These are phyloP conservation scores for Labrus mixtus DNA, from an alignment of 2,113 vertebrate species.

Conservation along the genomic window DNA sequence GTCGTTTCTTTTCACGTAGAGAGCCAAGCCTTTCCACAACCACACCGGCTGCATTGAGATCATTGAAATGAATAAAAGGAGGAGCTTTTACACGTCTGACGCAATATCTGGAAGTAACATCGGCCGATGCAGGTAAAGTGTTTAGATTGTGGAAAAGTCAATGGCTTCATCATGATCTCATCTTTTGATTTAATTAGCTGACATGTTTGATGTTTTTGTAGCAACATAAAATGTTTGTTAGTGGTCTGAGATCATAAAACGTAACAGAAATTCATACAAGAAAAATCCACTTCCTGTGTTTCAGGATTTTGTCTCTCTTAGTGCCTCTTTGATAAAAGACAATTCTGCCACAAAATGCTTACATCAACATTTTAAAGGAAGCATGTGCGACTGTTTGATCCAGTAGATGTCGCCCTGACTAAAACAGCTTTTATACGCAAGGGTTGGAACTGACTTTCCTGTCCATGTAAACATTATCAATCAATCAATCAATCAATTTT, in stretches of 20 bases:
- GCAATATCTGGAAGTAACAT: conserved; percentile 83
- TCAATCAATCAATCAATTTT: too few species aligned
- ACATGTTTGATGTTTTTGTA: neutral
- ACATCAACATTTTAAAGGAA: too few species aligned
- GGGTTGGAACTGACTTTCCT: too few species aligned
- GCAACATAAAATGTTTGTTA: neutral
- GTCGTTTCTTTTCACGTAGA: conserved; percentile 69
- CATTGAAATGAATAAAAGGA: conserved; percentile 84
- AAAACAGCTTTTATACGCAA: too few species aligned
- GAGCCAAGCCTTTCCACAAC: conserved; percentile 83
- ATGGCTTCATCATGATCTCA: neutral
- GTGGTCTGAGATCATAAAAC: neutral
- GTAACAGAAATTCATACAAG: neutral
- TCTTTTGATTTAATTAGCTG: neutral
- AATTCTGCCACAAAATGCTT: too few species aligned
- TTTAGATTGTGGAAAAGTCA: neutral
- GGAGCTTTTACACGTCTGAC: conserved; percentile 81
- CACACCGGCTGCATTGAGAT: conserved; percentile 90
- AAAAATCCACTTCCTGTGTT: neutral
- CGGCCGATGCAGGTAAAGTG: conserved; percentile 87
- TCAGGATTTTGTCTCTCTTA: neutral
- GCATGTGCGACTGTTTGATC: too few species aligned
- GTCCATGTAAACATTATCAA: too few species aligned
- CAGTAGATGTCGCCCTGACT: too few species aligned
- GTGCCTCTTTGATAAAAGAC: too few species aligned